Percentiles rank a stretch among this genome's conserved stretches.
Evolutionary conservation across 2,113 vertebrate species (phyloP).

Genomic region (Myodes glareolus): DNA sequence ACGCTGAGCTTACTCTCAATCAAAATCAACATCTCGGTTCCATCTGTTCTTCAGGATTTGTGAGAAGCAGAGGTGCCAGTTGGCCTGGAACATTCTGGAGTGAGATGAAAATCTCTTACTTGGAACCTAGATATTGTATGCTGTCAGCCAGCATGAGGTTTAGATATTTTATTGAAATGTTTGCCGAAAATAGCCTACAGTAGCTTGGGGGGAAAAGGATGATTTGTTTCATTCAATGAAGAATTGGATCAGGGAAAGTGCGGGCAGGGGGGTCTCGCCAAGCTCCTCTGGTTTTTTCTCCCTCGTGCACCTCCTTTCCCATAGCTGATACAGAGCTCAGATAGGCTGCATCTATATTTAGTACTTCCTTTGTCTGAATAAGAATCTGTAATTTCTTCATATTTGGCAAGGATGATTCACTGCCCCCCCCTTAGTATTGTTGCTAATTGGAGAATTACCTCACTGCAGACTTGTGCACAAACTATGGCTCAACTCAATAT

Average conservation of each 20-base stretch:
- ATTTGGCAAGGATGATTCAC: constrained; percentile 30
- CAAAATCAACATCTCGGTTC: constrained; percentile 20
- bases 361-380: constrained; percentile 14
- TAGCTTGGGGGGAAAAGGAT: not conserved
- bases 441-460: constrained; percentile 53
- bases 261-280: not conserved
- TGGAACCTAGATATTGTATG: constrained; percentile 29
- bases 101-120: constrained; percentile 46
- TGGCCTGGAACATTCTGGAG: constrained; percentile 53
- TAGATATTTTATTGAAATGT: constrained; percentile 68
- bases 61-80: constrained; percentile 17
- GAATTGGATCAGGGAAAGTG: not conserved
- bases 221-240: not conserved
- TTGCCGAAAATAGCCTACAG: constrained; percentile 48
- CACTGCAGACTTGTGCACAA: not conserved
- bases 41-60: constrained; percentile 61
- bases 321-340: not conserved
- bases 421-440: not conserved
- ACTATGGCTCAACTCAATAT: not conserved
- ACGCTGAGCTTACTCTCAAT: constrained; percentile 27
- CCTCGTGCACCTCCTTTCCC: not conserved
- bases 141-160: constrained; percentile 69
- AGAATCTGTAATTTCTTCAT: constrained; percentile 19
- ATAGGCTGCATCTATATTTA: constrained; percentile 37
- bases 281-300: constrained; percentile 12